Base-by-base conservation (phyloP, 2,797 vertebrate species). In the Capromys pilorides region DNA sequence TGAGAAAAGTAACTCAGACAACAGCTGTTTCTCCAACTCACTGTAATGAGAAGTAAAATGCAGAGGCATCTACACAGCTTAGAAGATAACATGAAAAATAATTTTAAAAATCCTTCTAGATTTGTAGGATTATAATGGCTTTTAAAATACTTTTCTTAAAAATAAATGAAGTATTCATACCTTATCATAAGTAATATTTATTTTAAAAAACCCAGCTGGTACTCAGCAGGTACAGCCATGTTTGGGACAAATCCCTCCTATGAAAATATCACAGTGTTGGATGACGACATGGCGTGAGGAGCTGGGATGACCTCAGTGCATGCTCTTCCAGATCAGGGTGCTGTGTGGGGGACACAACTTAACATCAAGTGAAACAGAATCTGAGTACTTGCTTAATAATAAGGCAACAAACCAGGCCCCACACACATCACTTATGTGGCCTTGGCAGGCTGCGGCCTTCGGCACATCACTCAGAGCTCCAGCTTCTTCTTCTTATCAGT, bases 261-360 rank as follows among this genome's bases (percentile, higher is more conserved):
- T 3, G 51, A 57, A 36, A 4, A 13, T 1, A 0, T 9, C 26
- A 11, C 2, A 5, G 75, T 4, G 31, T 41, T 24, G 9, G 19
- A 13, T 21, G 10, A 6, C 1, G 39, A 12, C 7, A 6, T 6
- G 2, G 39, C 3, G 4, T 0, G 7, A 22, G 31, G 13, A 59
- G 22, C 22, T 11, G 5, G 45, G n/a, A 4, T 21, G 33, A 28
- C 10, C 41, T 22, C 0, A 2, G 0, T 4, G 19, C 14, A 19
- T 3, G 7, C 26, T 51, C 19, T 71, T 66, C 62, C 11, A 24
- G 41, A 3, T 6, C 26, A 79, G 59, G 5, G 11, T 28, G 36
- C 62, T 49, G 4, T 33, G 28, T 26, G 49, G 33, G 59, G n/a
- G 36, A 45, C 9, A n/a, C n/a, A 16, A 19, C 26, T 41, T 12